phyloP scores from a whole-genome alignment of 2,888 invertebrate genomes.

The Drosophila helvetica region DNA sequence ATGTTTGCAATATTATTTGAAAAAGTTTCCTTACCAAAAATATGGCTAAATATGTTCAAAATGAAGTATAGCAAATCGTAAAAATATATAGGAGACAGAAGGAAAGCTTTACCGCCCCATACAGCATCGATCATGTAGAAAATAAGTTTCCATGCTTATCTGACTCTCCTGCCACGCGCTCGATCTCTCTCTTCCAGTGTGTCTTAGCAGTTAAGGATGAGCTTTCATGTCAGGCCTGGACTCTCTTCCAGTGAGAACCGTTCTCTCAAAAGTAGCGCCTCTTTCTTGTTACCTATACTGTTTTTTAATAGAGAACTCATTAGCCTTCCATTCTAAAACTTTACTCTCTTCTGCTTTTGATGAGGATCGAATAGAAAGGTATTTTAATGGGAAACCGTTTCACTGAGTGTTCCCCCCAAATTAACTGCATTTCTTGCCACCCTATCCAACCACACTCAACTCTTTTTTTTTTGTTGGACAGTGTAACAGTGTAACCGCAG shows the following conservation, averaged over 20 bases:
- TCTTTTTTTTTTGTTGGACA: constrained; percentile 6
- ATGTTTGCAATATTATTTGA: not conserved
- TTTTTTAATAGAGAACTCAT: not conserved
- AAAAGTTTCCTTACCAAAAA: not conserved
- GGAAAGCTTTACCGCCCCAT: too few relatives aligned
- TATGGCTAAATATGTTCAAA: not conserved
- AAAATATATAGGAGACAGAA: not conserved
- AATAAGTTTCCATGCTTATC: not conserved
- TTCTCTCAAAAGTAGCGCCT: not conserved
- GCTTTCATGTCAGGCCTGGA: not conserved
- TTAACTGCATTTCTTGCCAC: too few relatives aligned
- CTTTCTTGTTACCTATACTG: not conserved
- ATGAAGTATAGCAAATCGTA: not conserved
- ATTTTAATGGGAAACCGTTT: too few relatives aligned
- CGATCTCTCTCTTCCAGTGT: not conserved
- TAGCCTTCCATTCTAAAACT: too few relatives aligned
- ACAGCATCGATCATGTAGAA: not conserved
- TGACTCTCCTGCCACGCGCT: not conserved
- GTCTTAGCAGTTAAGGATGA: not conserved
- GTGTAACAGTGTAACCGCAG: constrained; percentile 47
- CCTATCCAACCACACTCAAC: not conserved
- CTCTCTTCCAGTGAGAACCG: not conserved
- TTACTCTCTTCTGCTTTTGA: too few relatives aligned
- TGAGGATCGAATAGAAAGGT: too few relatives aligned
- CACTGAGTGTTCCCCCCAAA: too few relatives aligned